Evolutionary conservation across 2,797 vertebrate genomes (phyloP), one percentile per base, ranked within the genome.

Genomic region (Bovichtus diacanthus): DNA sequence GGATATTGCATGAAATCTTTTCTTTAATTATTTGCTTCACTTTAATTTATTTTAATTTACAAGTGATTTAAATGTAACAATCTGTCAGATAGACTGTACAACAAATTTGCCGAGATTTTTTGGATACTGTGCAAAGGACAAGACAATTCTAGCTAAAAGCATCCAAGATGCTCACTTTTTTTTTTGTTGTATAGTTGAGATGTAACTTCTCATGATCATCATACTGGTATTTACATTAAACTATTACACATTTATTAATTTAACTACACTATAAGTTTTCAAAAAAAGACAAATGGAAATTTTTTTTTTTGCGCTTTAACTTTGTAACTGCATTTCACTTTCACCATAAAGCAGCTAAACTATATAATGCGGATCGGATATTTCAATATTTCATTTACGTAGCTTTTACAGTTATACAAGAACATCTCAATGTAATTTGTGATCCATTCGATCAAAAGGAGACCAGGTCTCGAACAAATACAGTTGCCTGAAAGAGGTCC

Each of bases 321-420:
- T 90, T 86, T 87, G 69, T 82, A 75, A 88, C 81, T 87, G 92
- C 85, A 72, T 88, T 89, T 90, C 82, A 92, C 87, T 88, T 89
- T 90, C 87, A 94, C 91, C 81, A 92, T 88, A 83, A 92, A 92
- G 90, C 90, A 82, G 92, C 90, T 92, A 82, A 87, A 88, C 87
- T 91, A 93, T 78, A 83, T 64, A 84, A 90, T 74, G 88, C 84
- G 29, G 84, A 88, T 86, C 88, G 60, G 87, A 78, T 82, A 88
- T 67, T 87, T 90, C 60, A 79, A 84, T 70, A 82, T 86, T 82
- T 90, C 51, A 70, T 84, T 90, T 84, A 88, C 54, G 69, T 85
- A 84, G 79, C 76, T 85, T 56, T 87, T 82, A 92, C 86, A 91
- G 82, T 86, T 83, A 81, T 84, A 87, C 82, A 91, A 81, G 82